A percentile compares a stretch with the other conserved stretches of the same genome.
Conservation (phyloP, 2,888 invertebrate species). For the Drosophila limbata region DNA sequence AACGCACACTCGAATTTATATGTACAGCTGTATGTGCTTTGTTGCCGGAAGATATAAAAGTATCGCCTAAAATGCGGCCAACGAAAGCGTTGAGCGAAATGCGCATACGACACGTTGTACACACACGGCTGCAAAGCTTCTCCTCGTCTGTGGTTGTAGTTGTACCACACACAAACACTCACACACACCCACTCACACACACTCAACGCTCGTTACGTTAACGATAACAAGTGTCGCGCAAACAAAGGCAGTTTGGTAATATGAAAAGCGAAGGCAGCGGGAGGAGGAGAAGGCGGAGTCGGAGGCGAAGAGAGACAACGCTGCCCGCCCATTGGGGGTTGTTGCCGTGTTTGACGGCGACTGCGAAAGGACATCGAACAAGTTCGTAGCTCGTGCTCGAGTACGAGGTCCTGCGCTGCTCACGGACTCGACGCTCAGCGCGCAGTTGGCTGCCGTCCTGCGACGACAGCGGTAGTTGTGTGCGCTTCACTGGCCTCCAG, state of each 20-base stretch:
- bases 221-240: slow-evolving; percentile 74
- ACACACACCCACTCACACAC: slow-evolving; percentile 31
- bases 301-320: not conserved
- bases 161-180: slow-evolving; percentile 32
- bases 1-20: not conserved
- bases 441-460: slow-evolving; percentile 78
- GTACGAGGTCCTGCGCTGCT: slow-evolving; percentile 38
- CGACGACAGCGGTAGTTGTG: slow-evolving; percentile 77
- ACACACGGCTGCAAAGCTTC: slow-evolving; percentile 38
- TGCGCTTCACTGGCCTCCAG: slow-evolving; percentile 57
- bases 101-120: slow-evolving; percentile 77
- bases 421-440: slow-evolving; percentile 53
- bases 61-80: slow-evolving; percentile 62
- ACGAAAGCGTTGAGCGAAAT: slow-evolving; percentile 59
- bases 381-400: slow-evolving; percentile 43
- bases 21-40: slow-evolving; percentile 20
- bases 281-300: not conserved
- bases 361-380: slow-evolving; percentile 55
- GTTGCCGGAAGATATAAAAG: slow-evolving; percentile 64
- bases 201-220: slow-evolving; percentile 33
- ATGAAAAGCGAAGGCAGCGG: not conserved
- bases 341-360: slow-evolving; percentile 34
- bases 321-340: not conserved
- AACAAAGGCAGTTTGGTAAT: slow-evolving; percentile 45
- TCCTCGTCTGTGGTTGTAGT: slow-evolving; percentile 35